phyloP scores from a whole-genome alignment of 1,140 invertebrate species.

The Dysdera silvatica region DNA sequence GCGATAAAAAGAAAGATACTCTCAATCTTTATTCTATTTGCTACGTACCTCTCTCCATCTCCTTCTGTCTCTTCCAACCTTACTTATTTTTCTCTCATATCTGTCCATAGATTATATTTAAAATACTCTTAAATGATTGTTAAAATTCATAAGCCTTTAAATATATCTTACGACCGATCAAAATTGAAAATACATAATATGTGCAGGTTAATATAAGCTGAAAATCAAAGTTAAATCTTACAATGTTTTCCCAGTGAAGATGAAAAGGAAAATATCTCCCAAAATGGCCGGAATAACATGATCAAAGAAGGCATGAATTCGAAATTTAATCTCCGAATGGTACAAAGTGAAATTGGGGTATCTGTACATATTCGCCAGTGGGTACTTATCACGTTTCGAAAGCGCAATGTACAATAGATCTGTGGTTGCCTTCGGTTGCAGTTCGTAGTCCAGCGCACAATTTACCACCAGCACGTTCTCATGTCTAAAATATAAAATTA shows the following conservation, averaged over 20 bases:
- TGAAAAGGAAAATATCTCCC: constrained; percentile 7
- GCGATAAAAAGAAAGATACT: no score
- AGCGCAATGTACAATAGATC: constrained; percentile 5
- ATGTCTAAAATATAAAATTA: constrained; percentile 10
- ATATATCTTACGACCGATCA: not conserved
- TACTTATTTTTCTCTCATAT: no score
- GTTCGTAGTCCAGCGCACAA: constrained; percentile 16
- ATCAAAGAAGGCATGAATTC: constrained; percentile 14
- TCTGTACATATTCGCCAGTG: constrained; percentile 14
- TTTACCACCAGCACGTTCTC: constrained; percentile 2
- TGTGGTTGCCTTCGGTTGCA: not conserved
- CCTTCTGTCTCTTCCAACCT: no score
- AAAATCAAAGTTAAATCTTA: no score
- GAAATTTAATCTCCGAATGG: not conserved
- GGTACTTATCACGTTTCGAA: constrained; percentile 15
- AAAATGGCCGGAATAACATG: constrained; percentile 21
- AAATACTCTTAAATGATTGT: no score
- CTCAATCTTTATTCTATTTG: no score
- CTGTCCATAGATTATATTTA: no score
- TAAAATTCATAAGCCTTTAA: not conserved
- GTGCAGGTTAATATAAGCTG: no score
- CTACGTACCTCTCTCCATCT: no score
- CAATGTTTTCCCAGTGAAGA: constrained; percentile 22
- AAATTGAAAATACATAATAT: no score
- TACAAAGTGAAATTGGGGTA: constrained; percentile 21